Evolutionary conservation across 2,888 invertebrate genomes (phyloP).

Genomic region (Pachycephus smyrnensis): DNA sequence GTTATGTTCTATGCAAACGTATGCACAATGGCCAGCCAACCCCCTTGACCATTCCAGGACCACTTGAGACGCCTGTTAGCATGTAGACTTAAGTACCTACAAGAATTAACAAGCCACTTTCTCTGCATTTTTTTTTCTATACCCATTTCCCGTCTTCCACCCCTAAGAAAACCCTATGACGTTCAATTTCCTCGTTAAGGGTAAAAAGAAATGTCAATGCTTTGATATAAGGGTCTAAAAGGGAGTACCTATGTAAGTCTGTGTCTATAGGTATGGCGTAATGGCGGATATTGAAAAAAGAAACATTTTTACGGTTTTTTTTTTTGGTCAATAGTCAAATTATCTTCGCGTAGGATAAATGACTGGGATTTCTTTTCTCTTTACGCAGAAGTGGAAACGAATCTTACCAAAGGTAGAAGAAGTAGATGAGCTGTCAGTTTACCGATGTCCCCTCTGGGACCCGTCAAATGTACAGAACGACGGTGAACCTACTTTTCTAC

Average conservation of each 20-base stretch:
- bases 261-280: neutral
- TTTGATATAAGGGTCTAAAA: neutral
- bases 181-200: no score
- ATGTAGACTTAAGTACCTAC: conserved; percentile 55
- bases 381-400: neutral
- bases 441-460: conserved; percentile 59
- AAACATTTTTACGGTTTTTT: neutral
- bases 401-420: conserved; percentile 18
- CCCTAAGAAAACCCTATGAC: neutral
- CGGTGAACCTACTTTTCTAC: conserved; percentile 49
- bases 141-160: neutral
- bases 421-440: conserved; percentile 57
- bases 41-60: conserved; percentile 44
- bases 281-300: neutral
- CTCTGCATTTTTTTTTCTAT: conserved; percentile 22
- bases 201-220: neutral
- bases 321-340: neutral
- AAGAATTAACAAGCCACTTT: conserved; percentile 54
- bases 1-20: neutral
- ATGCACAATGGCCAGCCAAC: neutral
- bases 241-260: neutral
- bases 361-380: neutral
- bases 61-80: conserved; percentile 58
- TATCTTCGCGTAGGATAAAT: neutral
- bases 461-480: conserved; percentile 57